Percentiles rank a stretch among this genome's conserved stretches.
Evolutionary conservation across 1,140 invertebrate genomes (phyloP).

Genomic region (Drosophila virilis): DNA sequence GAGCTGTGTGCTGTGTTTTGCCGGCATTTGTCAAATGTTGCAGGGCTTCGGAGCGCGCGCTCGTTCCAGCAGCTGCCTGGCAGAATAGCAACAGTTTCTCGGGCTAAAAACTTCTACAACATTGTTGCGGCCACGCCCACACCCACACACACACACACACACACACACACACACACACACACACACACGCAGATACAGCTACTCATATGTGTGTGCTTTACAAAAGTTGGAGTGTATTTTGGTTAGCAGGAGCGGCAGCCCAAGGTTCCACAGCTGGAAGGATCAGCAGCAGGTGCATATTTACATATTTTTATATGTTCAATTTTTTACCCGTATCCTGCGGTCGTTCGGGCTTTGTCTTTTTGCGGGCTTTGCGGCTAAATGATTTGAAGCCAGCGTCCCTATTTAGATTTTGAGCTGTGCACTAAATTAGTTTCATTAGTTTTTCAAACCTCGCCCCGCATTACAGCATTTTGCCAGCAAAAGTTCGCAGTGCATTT

Average conservation of each 20-base stretch:
- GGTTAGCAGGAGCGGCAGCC: conserved; percentile 27
- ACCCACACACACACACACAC: neutral
- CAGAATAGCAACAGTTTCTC: conserved; percentile 78
- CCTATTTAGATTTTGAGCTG: conserved; percentile 64
- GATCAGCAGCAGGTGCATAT: conserved; percentile 69
- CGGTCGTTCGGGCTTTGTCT: conserved; percentile 31
- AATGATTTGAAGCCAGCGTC: conserved; percentile 72
- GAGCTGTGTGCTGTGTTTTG: conserved; percentile 35
- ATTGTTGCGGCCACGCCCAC: conserved; percentile 45
- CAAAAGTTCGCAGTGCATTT: conserved; percentile 59
- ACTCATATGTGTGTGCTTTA: conserved; percentile 21
- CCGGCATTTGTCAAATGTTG: conserved; percentile 79
- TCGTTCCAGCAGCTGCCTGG: conserved; percentile 44
- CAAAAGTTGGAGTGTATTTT: conserved; percentile 72
- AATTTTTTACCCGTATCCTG: conserved; percentile 47
- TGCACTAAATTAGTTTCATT: conserved; percentile 81
- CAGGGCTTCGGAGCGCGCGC: conserved; percentile 50
- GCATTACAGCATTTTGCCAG: neutral
- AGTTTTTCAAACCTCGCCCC: conserved; percentile 36
- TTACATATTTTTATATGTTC: conserved; percentile 69
- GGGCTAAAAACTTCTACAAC: conserved; percentile 60
- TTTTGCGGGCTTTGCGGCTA: conserved; percentile 52
- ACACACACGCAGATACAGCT: neutral
- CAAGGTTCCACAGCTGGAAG: conserved; percentile 6
- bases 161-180: conserved; percentile 9